These are phyloP conservation scores for Picus viridis DNA, from an alignment of 2,797 vertebrate genomes.

Conservation along the genomic window DNA sequence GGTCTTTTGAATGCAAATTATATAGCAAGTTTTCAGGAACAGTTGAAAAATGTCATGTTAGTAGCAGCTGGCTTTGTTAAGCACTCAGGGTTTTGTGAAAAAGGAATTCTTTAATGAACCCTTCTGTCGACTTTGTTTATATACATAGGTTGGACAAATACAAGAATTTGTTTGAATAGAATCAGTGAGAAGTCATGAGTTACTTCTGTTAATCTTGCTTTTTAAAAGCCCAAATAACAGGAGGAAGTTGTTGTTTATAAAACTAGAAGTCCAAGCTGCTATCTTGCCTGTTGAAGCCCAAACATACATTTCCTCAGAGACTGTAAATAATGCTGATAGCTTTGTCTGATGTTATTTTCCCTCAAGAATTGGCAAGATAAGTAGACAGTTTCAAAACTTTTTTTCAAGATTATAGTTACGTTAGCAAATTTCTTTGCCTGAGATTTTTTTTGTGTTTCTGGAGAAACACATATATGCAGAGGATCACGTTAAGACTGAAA, in stretches of 20 bases:
- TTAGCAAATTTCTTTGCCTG: background rate
- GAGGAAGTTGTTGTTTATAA: background rate
- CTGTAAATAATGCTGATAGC: background rate
- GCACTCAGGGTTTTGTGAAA: background rate
- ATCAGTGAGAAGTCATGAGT: background rate
- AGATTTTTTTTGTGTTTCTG: background rate
- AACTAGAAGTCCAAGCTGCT: background rate
- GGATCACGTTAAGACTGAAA: background rate
- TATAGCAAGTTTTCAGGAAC: background rate
- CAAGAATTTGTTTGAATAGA: background rate
- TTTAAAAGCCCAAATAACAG: background rate
- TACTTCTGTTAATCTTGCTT: background rate
- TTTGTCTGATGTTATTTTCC: slow-evolving; percentile 9
- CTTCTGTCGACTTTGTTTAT: background rate
- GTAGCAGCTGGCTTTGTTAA: background rate
- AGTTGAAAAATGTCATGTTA: background rate
- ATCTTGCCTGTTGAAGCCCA: background rate
- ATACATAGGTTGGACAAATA: background rate
- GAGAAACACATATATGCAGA: background rate
- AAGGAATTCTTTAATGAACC: background rate
- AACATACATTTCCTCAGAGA: background rate
- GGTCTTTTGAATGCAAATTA: background rate
- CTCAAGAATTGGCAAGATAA: background rate
- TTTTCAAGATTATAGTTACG: background rate
- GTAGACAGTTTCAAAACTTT: background rate